A percentile compares a stretch with the other conserved stretches of the same genome.
These are phyloP conservation scores for Leucoptera coffeella DNA, from an alignment of 2,888 invertebrate species.

Conservation along the genomic window DNA sequence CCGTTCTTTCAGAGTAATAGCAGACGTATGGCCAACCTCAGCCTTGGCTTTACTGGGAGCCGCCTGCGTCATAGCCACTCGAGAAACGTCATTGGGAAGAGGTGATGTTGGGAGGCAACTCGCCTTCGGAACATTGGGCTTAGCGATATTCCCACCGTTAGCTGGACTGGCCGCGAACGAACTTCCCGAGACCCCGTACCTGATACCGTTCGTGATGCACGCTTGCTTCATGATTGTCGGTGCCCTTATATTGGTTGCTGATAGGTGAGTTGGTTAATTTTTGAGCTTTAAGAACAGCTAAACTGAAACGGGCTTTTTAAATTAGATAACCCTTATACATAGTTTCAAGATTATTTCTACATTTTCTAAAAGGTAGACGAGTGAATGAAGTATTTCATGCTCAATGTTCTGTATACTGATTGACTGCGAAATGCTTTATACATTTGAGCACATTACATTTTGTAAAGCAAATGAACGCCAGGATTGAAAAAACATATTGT, in stretches of 20 bases:
- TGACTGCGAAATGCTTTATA: too few relatives aligned
- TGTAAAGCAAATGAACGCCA: too few relatives aligned
- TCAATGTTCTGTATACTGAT: too few relatives aligned
- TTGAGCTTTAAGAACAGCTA: too few relatives aligned
- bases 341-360: too few relatives aligned
- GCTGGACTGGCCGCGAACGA: constrained; percentile 30
- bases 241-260: constrained; percentile 51
- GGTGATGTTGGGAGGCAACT: constrained; percentile 76
- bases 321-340: too few relatives aligned
- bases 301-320: too few relatives aligned
- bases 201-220: constrained; percentile 56
- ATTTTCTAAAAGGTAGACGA: too few relatives aligned
- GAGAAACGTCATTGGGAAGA: constrained; percentile 72
- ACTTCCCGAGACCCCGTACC: constrained; percentile 33
- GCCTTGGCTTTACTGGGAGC: constrained; percentile 65
- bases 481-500: too few relatives aligned
- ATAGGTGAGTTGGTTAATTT: constrained; percentile 55
- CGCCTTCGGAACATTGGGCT: constrained; percentile 68
- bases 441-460: too few relatives aligned
- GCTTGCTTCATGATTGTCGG: constrained; percentile 47
- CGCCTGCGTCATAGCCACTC: constrained; percentile 74
- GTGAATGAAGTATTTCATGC: too few relatives aligned
- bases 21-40: constrained; percentile 72
- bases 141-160: constrained; percentile 64
- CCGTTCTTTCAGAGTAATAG: constrained; percentile 56